Evolutionary conservation across 2,888 invertebrate genomes (phyloP).

Genomic region (Orthosia cruda): DNA sequence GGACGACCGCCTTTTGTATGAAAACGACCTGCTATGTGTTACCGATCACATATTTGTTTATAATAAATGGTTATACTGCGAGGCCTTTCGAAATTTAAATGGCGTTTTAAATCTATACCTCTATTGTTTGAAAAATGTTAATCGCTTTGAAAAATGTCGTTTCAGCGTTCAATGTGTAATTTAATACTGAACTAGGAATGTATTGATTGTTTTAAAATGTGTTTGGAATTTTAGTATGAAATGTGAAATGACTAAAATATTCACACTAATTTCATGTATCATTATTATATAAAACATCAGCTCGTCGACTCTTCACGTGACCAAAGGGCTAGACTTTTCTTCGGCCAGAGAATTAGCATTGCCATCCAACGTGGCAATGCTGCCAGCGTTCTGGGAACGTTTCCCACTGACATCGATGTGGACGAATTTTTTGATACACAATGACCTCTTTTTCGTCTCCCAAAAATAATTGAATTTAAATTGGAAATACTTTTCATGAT

Average conservation of each 20-base stretch:
- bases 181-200: slow-evolving; percentile 18
- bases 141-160: slow-evolving; percentile 37
- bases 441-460: too few relatives aligned
- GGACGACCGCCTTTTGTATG: slow-evolving; percentile 79
- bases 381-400: too few relatives aligned
- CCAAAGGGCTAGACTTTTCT: too few relatives aligned
- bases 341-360: too few relatives aligned
- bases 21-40: slow-evolving; percentile 83
- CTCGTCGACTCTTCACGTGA: too few relatives aligned
- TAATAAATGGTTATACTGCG: slow-evolving; percentile 66
- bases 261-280: background rate
- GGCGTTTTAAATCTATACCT: slow-evolving; percentile 52
- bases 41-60: slow-evolving; percentile 81
- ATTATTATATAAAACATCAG: too few relatives aligned
- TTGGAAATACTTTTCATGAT: background rate
- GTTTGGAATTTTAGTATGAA: background rate
- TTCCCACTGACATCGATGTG: too few relatives aligned
- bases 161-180: slow-evolving; percentile 31
- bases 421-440: too few relatives aligned
- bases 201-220: slow-evolving; percentile 15
- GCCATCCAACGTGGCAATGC: too few relatives aligned
- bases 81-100: slow-evolving; percentile 64
- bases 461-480: too few relatives aligned
- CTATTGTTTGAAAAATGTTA: slow-evolving; percentile 61
- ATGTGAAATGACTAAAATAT: background rate